Evolutionary conservation across 2,888 invertebrate genomes (phyloP), one percentile per base, ranked within the genome.

Genomic region (Hoplodrina blanda): DNA sequence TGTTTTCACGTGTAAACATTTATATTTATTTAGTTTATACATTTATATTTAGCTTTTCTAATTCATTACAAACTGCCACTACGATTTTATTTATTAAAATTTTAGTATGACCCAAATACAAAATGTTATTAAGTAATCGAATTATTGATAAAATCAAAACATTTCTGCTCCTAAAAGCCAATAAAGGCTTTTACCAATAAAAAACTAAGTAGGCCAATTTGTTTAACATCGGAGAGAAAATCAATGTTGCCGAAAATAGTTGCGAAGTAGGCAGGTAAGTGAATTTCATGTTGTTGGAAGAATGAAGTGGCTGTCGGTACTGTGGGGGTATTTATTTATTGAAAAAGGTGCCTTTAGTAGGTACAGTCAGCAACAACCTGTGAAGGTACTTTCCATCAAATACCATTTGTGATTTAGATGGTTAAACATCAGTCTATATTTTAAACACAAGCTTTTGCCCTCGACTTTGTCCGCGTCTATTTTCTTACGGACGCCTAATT

Each of bases 161-260:
- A 52, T 20, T 64, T 59, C 17, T 20, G 54, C 62, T 69, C 19
- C 41, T 62, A 20, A 63, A 52, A 73, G 46, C 46, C 61, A 78
- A 64, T 62, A 69, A 59, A 72, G 4, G 49, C 46, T 55, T 61
- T 60, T 46, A 10, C 25, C 53, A 44, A 56, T 33, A 25, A 20
- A 20, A n/a, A 49, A 52, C 19, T 63, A 25, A 65, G 30, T 69
- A 41, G 33, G 37, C 5, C 54, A 65, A 62, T 57, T 53, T 53
- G 41, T 76, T 76, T 53, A 62, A 33, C 11, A 15, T 30, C 37
- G 11, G 11, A 20, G 30, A 25, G 19, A 60, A 25, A 25, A 25
- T 25, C 25, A 25, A 50, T 65, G 19, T 65, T 49, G 30, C 30
- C 49, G 17, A 30, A 56, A 63, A 73, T 63, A 33, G 15, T 57